phyloP scores from a whole-genome alignment of 2,113 vertebrate species.

The Cathartes aura region DNA sequence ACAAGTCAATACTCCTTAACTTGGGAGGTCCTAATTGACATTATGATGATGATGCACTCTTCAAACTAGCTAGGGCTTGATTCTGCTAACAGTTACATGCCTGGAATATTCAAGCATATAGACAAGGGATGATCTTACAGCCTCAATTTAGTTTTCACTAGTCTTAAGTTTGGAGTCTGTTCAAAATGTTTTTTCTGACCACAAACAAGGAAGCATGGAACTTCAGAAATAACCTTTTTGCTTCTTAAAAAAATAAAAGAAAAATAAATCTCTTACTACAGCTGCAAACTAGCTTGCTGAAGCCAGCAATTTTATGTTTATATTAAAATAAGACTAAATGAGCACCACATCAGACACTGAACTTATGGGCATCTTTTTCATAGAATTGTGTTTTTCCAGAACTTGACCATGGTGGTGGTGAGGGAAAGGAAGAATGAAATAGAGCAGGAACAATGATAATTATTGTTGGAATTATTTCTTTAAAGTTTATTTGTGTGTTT shows the following conservation, averaged over 20 bases:
- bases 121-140: not conserved
- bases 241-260: not conserved
- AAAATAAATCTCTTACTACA: not conserved
- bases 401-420: not conserved
- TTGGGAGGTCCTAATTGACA: not conserved
- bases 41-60: not conserved
- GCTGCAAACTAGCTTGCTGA: not conserved
- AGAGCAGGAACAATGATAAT: rapidly evolving
- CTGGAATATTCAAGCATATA: not conserved
- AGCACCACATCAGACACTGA: not conserved
- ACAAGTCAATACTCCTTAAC: not conserved
- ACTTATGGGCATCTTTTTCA: not conserved
- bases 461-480: not conserved
- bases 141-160: not conserved
- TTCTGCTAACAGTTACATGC: not conserved
- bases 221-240: not conserved
- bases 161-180: not conserved
- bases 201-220: not conserved
- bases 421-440: not conserved
- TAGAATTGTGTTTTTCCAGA: not conserved
- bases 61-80: not conserved
- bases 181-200: not conserved
- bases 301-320: not conserved
- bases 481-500: not conserved
- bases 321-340: not conserved